Percentiles rank a stretch among this genome's conserved stretches.
Conservation (phyloP, 2,113 vertebrate genomes). For the Urocynchramus pylzowi region DNA sequence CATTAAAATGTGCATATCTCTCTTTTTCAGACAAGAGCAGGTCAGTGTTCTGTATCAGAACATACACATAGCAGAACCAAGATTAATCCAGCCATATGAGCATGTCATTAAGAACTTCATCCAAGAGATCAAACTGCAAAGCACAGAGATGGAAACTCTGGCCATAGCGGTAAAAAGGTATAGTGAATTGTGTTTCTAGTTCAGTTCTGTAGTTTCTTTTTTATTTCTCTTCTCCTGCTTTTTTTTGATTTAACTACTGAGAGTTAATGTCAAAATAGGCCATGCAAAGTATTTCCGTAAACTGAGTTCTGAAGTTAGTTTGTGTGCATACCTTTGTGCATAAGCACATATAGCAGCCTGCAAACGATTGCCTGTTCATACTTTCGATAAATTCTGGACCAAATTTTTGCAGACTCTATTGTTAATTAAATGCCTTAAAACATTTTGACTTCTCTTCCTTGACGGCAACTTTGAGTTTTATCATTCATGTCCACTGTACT, state of each 20-base stretch:
- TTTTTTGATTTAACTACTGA: not conserved
- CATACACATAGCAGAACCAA: slow-evolving; percentile 87
- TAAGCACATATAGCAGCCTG: not conserved
- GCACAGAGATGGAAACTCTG: slow-evolving; percentile 90
- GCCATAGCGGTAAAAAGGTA: slow-evolving; percentile 92
- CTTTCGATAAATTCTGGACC: not conserved
- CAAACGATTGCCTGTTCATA: not conserved
- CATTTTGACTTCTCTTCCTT: not conserved
- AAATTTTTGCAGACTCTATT: not conserved
- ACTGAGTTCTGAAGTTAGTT: not conserved
- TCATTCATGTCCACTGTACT: not conserved
- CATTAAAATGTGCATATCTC: not conserved
- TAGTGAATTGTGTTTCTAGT: not conserved
- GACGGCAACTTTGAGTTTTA: not conserved
- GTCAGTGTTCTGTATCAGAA: slow-evolving; percentile 89
- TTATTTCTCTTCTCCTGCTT: not conserved
- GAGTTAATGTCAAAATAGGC: not conserved
- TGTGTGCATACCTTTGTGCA: not conserved
- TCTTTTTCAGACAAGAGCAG: slow-evolving; percentile 82
- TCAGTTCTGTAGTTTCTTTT: not conserved
- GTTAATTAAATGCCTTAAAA: not conserved
- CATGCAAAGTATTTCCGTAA: not conserved
- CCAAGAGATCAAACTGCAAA: slow-evolving; percentile 90
- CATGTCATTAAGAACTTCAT: slow-evolving; percentile 88
- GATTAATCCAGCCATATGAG: slow-evolving; percentile 87